Conservation (phyloP, 2,797 vertebrate genomes). For the Helicolenus hilgendorfi region DNA sequence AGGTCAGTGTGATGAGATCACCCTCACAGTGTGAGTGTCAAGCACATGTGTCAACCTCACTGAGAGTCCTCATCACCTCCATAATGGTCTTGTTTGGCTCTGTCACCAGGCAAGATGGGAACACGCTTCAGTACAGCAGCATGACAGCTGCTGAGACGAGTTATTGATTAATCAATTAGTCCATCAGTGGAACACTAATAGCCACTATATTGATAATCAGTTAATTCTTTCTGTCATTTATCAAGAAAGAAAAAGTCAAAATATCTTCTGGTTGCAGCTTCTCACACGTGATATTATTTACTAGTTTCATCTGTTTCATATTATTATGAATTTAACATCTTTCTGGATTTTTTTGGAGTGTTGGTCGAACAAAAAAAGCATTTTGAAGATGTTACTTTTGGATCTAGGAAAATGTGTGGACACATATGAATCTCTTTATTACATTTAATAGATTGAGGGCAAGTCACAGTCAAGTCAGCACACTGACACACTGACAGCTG, state of each 20-base stretch:
- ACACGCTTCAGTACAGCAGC: background rate
- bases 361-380: background rate
- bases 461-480: too few species aligned
- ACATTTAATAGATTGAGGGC: background rate
- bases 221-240: background rate
- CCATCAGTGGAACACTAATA: conserved; percentile 5
- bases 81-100: conserved; percentile 5
- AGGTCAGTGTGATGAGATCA: conserved; percentile 26
- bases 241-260: background rate
- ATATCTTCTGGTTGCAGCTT: background rate
- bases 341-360: background rate
- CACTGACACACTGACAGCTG: too few species aligned
- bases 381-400: background rate
- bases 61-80: conserved; percentile 34
- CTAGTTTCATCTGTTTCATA: background rate
- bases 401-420: background rate
- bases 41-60: conserved; percentile 44
- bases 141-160: background rate
- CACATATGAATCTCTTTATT: background rate
- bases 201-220: background rate
- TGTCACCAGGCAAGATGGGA: background rate
- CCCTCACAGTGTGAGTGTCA: conserved; percentile 18
- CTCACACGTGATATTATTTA: background rate
- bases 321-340: background rate
- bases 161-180: conserved; percentile 9